Conservation (phyloP, 2,888 invertebrate species). For the Entomobrya proxima region DNA sequence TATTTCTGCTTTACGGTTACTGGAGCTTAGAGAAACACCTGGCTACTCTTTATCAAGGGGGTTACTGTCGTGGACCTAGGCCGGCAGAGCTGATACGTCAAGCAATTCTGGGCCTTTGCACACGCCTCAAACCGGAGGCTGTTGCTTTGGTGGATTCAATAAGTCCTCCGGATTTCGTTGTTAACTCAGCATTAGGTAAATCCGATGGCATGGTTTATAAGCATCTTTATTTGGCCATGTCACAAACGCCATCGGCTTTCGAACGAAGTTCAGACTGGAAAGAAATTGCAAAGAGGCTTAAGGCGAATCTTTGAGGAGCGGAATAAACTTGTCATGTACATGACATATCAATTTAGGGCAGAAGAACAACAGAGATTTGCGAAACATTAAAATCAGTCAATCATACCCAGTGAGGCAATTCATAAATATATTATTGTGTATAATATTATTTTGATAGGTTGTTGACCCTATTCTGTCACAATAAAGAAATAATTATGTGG, state of each 20-base stretch:
- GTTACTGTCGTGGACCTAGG: constrained; percentile 80
- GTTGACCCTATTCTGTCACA: not conserved
- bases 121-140: constrained; percentile 84
- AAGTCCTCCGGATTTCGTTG: constrained; percentile 91
- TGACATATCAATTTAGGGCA: constrained; percentile 46
- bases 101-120: constrained; percentile 84
- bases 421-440: not conserved
- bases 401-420: not conserved
- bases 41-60: constrained; percentile 83
- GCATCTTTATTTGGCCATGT: constrained; percentile 83
- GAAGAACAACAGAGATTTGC: not conserved
- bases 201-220: constrained; percentile 91
- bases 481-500: no score
- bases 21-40: constrained; percentile 87
- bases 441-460: not conserved
- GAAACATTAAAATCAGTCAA: no score
- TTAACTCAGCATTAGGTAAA: constrained; percentile 91
- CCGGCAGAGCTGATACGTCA: constrained; percentile 83
- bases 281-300: constrained; percentile 77
- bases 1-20: constrained; percentile 84
- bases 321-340: not conserved
- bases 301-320: constrained; percentile 37
- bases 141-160: constrained; percentile 89
- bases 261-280: constrained; percentile 87
- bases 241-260: constrained; percentile 83